Percentiles rank a stretch among this genome's conserved stretches.
phyloP scores from a whole-genome alignment of 2,888 invertebrate genomes.

The Gortyna flavago region DNA sequence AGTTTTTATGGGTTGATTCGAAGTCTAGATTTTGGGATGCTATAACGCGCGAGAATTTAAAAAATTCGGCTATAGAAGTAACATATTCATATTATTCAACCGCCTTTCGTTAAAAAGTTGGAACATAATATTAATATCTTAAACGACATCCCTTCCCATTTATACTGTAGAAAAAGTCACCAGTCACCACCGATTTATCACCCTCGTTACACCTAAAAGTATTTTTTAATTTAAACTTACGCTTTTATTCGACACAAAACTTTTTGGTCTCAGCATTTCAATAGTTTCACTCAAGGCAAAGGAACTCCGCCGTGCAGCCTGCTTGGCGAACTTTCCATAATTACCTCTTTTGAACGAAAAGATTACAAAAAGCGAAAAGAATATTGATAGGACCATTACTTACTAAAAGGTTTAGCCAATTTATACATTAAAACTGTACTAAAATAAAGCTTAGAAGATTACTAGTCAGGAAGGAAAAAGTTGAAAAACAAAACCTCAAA shows the following conservation, averaged over 20 bases:
- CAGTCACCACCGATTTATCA: background rate
- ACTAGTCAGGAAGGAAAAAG: background rate
- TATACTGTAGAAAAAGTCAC: background rate
- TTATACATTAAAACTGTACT: constrained; percentile 31
- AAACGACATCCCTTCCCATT: too few relatives aligned
- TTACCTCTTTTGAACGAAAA: constrained; percentile 58
- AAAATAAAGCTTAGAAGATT: background rate
- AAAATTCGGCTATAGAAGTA: background rate
- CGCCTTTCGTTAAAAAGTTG: background rate
- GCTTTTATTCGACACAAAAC: background rate
- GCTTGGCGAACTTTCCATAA: constrained; percentile 47
- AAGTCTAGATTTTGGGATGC: background rate
- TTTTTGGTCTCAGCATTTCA: constrained; percentile 6
- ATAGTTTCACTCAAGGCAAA: constrained; percentile 32
- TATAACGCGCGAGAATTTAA: background rate
- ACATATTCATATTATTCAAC: background rate
- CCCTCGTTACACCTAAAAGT: too few relatives aligned
- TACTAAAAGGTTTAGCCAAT: constrained; percentile 33
- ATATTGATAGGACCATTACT: constrained; percentile 58
- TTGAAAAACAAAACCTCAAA: background rate
- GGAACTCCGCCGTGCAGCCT: constrained; percentile 17
- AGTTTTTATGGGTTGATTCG: background rate
- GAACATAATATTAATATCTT: background rate
- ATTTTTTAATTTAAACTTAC: background rate
- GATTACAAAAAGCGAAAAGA: constrained; percentile 50